A percentile compares a stretch with the other conserved stretches of the same genome.
These are phyloP conservation scores for Idaea dimidiata DNA, from an alignment of 2,888 invertebrate species.

Conservation along the genomic window DNA sequence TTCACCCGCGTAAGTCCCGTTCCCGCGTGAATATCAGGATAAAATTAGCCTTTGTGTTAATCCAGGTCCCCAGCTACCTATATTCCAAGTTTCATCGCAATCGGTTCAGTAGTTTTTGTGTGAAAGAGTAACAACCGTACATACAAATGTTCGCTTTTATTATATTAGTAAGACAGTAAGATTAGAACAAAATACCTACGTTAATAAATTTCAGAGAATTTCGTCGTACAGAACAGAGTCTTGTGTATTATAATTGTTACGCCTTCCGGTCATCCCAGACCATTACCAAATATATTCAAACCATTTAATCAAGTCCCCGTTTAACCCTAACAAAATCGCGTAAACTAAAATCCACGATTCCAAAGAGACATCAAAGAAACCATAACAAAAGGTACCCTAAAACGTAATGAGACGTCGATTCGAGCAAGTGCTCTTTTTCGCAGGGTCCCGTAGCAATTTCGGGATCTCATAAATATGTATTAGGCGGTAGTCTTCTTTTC, in stretches of 20 bases:
- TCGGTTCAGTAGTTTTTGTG: no score
- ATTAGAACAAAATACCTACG: no score
- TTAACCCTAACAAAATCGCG: slow-evolving; percentile 49
- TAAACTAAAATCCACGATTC: slow-evolving; percentile 61
- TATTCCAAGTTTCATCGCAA: no score
- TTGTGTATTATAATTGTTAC: slow-evolving; percentile 8
- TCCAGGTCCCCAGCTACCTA: no score
- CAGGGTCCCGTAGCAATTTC: slow-evolving; percentile 77
- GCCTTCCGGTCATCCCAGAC: slow-evolving; percentile 20
- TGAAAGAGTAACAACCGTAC: no score
- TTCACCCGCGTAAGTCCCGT: no score
- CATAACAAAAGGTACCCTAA: slow-evolving; percentile 74
- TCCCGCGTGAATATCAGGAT: no score
- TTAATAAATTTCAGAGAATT: not conserved
- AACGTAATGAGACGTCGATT: slow-evolving; percentile 75
- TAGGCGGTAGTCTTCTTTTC: slow-evolving; percentile 76
- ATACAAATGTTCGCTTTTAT: no score
- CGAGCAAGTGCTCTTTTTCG: slow-evolving; percentile 75
- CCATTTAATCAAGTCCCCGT: slow-evolving; percentile 16
- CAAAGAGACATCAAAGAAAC: slow-evolving; percentile 69
- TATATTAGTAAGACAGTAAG: no score
- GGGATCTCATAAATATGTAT: slow-evolving; percentile 79
- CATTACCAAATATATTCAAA: not conserved
- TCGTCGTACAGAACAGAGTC: not conserved
- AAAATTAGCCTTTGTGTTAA: no score